A percentile compares a stretch with the other conserved stretches of the same genome.
phyloP scores from a whole-genome alignment of 2,888 invertebrate genomes.

The Lumbricus terrestris region DNA sequence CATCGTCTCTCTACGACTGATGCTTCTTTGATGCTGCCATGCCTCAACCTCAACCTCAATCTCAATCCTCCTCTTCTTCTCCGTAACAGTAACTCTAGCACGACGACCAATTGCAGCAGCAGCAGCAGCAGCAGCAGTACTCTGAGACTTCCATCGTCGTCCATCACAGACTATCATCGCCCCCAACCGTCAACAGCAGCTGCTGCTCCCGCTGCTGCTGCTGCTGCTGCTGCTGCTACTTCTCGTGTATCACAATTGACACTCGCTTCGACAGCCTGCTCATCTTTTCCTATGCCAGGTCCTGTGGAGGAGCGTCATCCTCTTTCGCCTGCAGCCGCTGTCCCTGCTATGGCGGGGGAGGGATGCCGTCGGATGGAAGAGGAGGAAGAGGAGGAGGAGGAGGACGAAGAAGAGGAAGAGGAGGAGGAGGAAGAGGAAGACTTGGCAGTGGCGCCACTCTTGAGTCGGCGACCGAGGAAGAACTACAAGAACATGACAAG shows the following conservation, averaged over 20 bases:
- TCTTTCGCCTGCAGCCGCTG: neutral
- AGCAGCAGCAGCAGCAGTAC: no score
- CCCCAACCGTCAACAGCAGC: no score
- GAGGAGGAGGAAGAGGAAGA: neutral
- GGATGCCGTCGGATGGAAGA: neutral
- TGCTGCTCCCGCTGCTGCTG: no score
- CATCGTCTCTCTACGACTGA: neutral
- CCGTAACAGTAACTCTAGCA: neutral
- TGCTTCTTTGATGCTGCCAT: neutral
- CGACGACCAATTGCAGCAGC: no score
- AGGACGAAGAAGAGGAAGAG: neutral
- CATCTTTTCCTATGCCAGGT: neutral
- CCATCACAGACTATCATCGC: no score
- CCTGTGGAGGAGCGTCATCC: neutral
- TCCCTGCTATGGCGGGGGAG: neutral
- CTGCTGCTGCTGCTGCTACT: no score
- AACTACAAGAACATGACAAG: slow-evolving; percentile 95
- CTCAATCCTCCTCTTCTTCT: neutral
- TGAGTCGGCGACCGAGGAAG: slow-evolving; percentile 38
- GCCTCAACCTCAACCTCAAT: neutral
- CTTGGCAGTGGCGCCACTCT: neutral
- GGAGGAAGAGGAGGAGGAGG: neutral
- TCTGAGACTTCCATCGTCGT: no score
- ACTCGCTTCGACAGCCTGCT: neutral
- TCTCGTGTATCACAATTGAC: neutral